Evolutionary conservation across 2,113 vertebrate species (phyloP), one percentile per base, ranked within the genome.

Genomic region (Origma solitaria): DNA sequence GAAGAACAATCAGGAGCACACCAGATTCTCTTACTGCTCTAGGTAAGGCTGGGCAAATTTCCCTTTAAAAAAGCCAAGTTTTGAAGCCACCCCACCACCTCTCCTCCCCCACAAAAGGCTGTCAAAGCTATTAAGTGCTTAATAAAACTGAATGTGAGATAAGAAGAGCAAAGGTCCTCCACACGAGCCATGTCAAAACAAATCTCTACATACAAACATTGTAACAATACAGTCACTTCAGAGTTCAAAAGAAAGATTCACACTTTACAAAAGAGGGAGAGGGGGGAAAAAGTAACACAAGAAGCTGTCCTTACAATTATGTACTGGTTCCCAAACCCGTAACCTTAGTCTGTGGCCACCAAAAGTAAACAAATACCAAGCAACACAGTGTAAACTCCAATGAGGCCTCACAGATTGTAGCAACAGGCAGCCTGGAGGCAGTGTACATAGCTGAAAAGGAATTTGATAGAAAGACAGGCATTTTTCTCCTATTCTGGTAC

Each of bases 191-290:
- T 90, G 88, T 94, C 77, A 94, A 96, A 82, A 82, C 82, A 79
- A 93, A 79, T 77, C 5, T 73, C 90, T 85, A 82, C 75, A 64
- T 78, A 96, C 95, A 79, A 82, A 96, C 58, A 49, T 87, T 86
- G 45, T 51, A 93, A 93, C 70, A 1, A 94, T 42, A 91, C 70
- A 45, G 70, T 88, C 94, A 97, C 88, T 80, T 91, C 91, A 93
- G 64, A 79, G 75, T 91, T 95, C 69, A 69, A 50, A 94, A 95
- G 65, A 95, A 93, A 93, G 88, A 45, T 68, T 90, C 94, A 96
- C 95, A 91, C 53, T 56, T 95, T 78, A 96, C 89, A 57, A 72
- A 87, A 91, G 91, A 82, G 87, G 54, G 72, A 81, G 56, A 14
- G 65, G 64, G 85, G 61, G 40, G 0, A 10, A 61, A 76, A 92